Evolutionary conservation across 37 sponge, comb jelly and placozoan genomes (phyloP).

Genomic region (Chondrilla cf. caribensis): DNA sequence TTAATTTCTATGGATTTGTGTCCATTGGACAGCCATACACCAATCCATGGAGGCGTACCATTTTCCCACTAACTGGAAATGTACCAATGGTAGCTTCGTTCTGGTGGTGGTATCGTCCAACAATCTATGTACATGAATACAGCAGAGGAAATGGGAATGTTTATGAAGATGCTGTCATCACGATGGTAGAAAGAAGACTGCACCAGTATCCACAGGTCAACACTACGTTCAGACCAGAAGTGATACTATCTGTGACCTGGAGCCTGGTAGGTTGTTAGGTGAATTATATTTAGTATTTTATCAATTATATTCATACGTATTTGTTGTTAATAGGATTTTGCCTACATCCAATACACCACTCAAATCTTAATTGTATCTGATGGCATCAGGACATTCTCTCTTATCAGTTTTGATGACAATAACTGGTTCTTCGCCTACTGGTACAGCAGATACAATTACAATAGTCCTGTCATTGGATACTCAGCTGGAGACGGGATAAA

Average conservation of each 20-base stretch:
- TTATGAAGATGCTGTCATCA: not conserved
- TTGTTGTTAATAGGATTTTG: no score
- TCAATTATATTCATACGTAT: no score
- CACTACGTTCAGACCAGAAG: constrained; percentile 1
- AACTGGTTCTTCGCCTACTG: constrained; percentile 12
- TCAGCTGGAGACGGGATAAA: constrained; percentile 33
- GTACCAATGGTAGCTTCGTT: constrained; percentile 19
- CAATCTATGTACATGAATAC: not conserved
- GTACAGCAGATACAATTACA: not conserved
- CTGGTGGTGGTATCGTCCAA: constrained; percentile 10
- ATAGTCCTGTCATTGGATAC: constrained; percentile 41
- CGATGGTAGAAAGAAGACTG: not conserved
- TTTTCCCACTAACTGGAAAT: not conserved
- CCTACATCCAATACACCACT: no score
- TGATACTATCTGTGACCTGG: not conserved
- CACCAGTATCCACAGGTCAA: not conserved
- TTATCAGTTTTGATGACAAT: not conserved
- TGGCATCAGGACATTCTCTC: not conserved
- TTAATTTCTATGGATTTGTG: not conserved
- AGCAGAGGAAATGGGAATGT: not conserved
- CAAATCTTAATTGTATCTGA: constrained; percentile 10
- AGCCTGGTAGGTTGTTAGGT: not conserved
- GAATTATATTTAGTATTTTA: not conserved
- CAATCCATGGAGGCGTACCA: not conserved
- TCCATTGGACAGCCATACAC: not conserved